Conservation (phyloP, 2,113 vertebrate genomes). For the Aptenodytes forsteri region DNA sequence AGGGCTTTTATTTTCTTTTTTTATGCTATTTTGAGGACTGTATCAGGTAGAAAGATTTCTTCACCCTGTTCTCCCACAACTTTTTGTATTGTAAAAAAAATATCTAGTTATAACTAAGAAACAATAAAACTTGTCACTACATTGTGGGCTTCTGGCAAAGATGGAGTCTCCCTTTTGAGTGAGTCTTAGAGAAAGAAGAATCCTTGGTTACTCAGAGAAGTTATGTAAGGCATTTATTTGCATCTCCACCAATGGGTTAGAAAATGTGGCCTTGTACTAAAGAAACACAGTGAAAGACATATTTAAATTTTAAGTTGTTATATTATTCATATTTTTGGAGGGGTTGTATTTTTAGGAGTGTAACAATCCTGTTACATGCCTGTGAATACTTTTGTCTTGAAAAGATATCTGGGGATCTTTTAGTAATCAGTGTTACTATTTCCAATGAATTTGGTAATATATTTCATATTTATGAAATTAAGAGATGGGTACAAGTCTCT, state of each 20-base stretch:
- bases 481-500: not conserved
- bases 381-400: not conserved
- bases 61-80: not conserved
- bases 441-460: not conserved
- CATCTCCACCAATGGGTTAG: not conserved
- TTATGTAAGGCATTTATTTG: not conserved
- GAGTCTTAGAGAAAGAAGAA: not conserved
- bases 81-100: not conserved
- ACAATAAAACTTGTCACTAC: not conserved
- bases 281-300: not conserved
- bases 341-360: not conserved
- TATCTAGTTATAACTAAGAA: not conserved
- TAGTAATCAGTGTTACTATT: not conserved
- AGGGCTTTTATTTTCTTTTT: not conserved
- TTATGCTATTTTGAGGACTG: not conserved
- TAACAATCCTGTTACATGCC: not conserved
- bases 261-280: not conserved
- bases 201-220: not conserved
- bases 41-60: not conserved
- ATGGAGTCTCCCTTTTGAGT: not conserved
- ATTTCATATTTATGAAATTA: not conserved
- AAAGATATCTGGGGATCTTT: not conserved
- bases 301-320: not conserved
- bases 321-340: not conserved
- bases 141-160: not conserved